Conservation (phyloP, 2,888 invertebrate species). For the Piscicola geometra region DNA sequence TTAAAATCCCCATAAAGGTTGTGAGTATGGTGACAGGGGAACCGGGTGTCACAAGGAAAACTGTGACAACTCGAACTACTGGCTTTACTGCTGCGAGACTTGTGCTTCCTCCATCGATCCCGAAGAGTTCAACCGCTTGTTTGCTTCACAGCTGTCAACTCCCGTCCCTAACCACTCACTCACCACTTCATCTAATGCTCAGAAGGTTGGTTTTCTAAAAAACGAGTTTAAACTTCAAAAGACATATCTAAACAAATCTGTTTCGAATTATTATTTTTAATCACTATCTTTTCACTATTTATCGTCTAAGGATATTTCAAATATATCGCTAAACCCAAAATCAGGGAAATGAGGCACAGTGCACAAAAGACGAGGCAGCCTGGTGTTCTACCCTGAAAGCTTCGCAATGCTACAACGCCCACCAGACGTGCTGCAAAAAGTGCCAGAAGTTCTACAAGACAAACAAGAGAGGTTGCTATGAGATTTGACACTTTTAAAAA, state of each 20-base stretch:
- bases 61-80: neutral
- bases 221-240: too few relatives aligned
- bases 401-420: constrained; percentile 4
- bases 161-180: too few relatives aligned
- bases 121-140: too few relatives aligned
- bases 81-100: neutral
- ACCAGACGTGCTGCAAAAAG: constrained; percentile 18
- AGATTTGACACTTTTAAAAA: neutral
- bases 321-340: too few relatives aligned
- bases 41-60: neutral
- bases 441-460: constrained; percentile 25
- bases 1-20: constrained; percentile 7
- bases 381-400: constrained; percentile 21
- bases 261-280: too few relatives aligned
- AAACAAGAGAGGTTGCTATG: neutral
- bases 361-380: neutral
- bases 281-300: too few relatives aligned
- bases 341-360: too few relatives aligned
- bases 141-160: too few relatives aligned
- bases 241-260: too few relatives aligned
- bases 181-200: too few relatives aligned
- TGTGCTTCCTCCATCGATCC: neutral
- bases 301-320: too few relatives aligned
- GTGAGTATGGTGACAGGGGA: constrained; percentile 29
- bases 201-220: too few relatives aligned